phyloP scores from a whole-genome alignment of 1,140 invertebrate species.

The Arctopsyche grandis region DNA sequence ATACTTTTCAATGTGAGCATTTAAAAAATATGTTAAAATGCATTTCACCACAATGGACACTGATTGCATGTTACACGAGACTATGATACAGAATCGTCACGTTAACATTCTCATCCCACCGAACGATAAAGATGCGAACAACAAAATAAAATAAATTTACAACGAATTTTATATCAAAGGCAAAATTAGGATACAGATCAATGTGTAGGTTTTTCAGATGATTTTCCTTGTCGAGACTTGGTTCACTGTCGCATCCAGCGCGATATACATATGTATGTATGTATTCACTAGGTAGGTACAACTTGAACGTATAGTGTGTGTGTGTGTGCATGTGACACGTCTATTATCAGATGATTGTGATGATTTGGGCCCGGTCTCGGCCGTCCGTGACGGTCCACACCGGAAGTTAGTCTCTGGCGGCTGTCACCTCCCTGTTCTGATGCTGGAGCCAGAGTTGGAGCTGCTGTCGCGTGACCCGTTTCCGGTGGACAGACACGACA shows the following conservation, averaged over 20 bases:
- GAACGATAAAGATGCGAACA: too few relatives aligned
- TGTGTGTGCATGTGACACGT: background rate
- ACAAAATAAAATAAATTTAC: too few relatives aligned
- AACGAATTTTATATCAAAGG: too few relatives aligned
- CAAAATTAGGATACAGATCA: too few relatives aligned
- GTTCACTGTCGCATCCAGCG: background rate
- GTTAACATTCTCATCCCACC: too few relatives aligned
- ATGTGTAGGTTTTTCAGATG: too few relatives aligned
- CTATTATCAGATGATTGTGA: slow-evolving; percentile 35
- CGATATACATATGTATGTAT: background rate
- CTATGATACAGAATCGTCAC: too few relatives aligned
- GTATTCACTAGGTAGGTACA: background rate
- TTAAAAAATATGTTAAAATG: too few relatives aligned
- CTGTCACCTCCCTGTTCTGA: slow-evolving; percentile 17
- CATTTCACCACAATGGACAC: too few relatives aligned
- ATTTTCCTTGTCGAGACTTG: too few relatives aligned
- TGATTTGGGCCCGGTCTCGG: slow-evolving; percentile 39
- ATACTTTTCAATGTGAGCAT: too few relatives aligned
- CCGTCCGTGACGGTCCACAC: slow-evolving; percentile 25
- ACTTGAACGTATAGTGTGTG: background rate
- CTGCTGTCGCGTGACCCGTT: slow-evolving; percentile 4
- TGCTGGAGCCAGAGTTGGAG: background rate
- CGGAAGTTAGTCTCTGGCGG: slow-evolving; percentile 22
- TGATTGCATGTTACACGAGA: too few relatives aligned
- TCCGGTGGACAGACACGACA: background rate